phyloP scores from a whole-genome alignment of 2,888 invertebrate genomes.

The Dynastes grantii region DNA sequence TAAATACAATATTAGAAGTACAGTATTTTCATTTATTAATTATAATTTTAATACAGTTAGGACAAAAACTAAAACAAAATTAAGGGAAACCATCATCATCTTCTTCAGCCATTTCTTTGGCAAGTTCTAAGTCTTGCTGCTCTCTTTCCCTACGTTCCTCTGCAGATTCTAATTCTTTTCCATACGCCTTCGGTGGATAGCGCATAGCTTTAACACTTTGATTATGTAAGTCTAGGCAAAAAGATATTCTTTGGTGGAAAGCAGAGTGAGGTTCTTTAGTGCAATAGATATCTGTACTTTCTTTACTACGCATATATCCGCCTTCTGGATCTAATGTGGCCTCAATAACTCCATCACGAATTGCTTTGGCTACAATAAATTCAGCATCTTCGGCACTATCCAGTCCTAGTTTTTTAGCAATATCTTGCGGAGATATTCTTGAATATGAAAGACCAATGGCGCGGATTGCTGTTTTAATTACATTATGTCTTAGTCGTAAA shows the following conservation, averaged over 20 bases:
- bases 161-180: slow-evolving; percentile 97
- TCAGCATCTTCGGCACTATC: slow-evolving; percentile 99
- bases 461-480: slow-evolving; percentile 98
- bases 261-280: slow-evolving; percentile 96
- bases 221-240: slow-evolving; percentile 98
- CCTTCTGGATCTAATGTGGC: slow-evolving; percentile 96
- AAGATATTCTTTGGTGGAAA: slow-evolving; percentile 97
- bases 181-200: slow-evolving; percentile 99
- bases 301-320: slow-evolving; percentile 97
- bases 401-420: slow-evolving; percentile 93
- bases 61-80: slow-evolving; percentile 51
- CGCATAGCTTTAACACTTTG: slow-evolving; percentile 99
- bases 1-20: background rate
- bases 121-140: slow-evolving; percentile 97
- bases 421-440: slow-evolving; percentile 94
- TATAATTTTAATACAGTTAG: slow-evolving; percentile 34
- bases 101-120: slow-evolving; percentile 99
- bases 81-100: slow-evolving; percentile 92
- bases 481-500: slow-evolving; percentile 96
- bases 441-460: slow-evolving; percentile 98
- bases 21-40: background rate
- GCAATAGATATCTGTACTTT: slow-evolving; percentile 96
- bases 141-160: slow-evolving; percentile 96
- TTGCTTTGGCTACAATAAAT: slow-evolving; percentile 98
- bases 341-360: slow-evolving; percentile 98